Evolutionary conservation across 2,888 invertebrate genomes (phyloP).

Genomic region (Pocota personata): DNA sequence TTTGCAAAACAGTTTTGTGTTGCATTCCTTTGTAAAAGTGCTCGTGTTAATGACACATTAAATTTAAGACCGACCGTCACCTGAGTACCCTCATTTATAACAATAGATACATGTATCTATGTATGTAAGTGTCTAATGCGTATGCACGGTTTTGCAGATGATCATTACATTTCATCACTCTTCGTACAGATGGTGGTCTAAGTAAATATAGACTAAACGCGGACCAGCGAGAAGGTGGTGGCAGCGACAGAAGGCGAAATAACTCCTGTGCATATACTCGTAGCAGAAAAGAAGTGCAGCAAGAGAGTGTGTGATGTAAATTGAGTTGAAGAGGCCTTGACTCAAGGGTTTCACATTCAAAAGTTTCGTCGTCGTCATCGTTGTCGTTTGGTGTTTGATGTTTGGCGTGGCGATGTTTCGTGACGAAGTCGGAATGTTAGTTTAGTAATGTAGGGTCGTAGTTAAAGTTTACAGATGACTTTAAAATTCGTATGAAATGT

Average conservation of each 20-base stretch:
- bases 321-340: conserved; percentile 49
- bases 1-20: conserved; percentile 27
- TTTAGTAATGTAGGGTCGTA: not conserved
- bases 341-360: conserved; percentile 24
- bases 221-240: not conserved
- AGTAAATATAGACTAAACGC: not conserved
- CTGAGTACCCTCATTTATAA: conserved; percentile 53
- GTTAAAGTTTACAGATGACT: no score
- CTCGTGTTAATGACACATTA: conserved; percentile 70
- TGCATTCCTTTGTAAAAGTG: conserved; percentile 20
- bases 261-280: conserved; percentile 61
- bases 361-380: not conserved
- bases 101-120: conserved; percentile 51
- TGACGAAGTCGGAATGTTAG: not conserved
- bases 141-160: conserved; percentile 35
- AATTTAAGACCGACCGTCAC: conserved; percentile 57
- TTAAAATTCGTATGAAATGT: no score
- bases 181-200: not conserved
- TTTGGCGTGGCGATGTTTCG: not conserved
- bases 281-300: conserved; percentile 37
- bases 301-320: conserved; percentile 25
- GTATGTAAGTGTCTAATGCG: not conserved
- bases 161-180: conserved; percentile 30
- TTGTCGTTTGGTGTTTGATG: not conserved
- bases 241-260: conserved; percentile 46